Evolutionary conservation across 2,113 vertebrate species (phyloP), one percentile per base, ranked within the genome.

Genomic region (Cyprinodon brontotheroides): DNA sequence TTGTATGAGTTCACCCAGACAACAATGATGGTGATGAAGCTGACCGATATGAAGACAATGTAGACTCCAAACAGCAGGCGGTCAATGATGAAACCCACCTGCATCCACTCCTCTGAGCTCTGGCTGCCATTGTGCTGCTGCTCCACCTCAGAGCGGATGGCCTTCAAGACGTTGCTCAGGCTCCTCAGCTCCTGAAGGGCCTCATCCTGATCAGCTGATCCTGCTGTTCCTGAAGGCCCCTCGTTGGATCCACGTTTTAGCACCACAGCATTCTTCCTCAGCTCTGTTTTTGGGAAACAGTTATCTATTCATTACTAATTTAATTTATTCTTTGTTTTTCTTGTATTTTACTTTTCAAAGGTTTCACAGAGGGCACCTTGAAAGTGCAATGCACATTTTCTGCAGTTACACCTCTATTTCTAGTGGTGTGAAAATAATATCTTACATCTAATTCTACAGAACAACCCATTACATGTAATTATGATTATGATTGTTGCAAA

Each of bases 81-180:
- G 79, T 94, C 93, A 59, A 95, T 86, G 87, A 94, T 81, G 75
- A 89, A 90, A 70, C 89, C 92, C 79, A 95, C 89, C 86, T 92
- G 88, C 20, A 89, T 77, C 94, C 94, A 95, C 3, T 93, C 93
- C 61, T 93, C 68, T 0, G 87, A 74, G 50, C 41, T 80, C 20
- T 78, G 15, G 41, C 38, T 86, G 7, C 47, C 59, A 0, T 61
- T 72, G 15, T 82, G 62, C 50, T 90, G 68, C 41, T 91, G 53
- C 50, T 57, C 50, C 8, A 57, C 8, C 50, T 57, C 50, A 57
- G 7, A 57, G 50, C 50, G 50, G 50, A 57, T n/a, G 50, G 50
- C 17, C 17, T 57, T 15, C 50, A 57, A 20, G 50, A 57, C 17
- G 50, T 20, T 15, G 7, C 50, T 57, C 50, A 57, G 50, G 17